Evolutionary conservation across 2,113 vertebrate species (phyloP).

Genomic region (Bujurquina vittata): DNA sequence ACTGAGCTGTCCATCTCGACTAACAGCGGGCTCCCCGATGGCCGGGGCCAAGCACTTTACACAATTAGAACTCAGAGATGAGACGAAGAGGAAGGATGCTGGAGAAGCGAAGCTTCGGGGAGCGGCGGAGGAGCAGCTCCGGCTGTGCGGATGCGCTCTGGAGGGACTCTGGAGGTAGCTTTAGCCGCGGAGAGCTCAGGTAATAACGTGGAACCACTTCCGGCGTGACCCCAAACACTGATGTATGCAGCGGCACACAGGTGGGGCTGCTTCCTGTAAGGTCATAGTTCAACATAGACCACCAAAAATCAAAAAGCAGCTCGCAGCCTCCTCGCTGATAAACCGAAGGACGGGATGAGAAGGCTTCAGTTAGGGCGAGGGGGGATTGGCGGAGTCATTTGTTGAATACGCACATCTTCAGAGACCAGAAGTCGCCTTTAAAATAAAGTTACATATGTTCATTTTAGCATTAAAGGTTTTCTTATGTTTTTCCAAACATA

Average conservation of each 20-base stretch:
- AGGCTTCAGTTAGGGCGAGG: no score
- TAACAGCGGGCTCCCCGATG: not conserved
- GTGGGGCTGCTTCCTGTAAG: not conserved
- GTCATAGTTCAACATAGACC: no score
- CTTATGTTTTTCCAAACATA: no score
- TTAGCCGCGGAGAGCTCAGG: not conserved
- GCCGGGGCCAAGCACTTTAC: not conserved
- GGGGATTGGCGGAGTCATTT: no score
- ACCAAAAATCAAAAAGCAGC: no score
- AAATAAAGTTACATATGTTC: no score
- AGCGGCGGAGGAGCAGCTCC: not conserved
- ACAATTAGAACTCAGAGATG: not conserved
- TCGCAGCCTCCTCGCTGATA: no score
- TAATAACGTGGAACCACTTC: constrained; percentile 29
- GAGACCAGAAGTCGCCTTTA: no score
- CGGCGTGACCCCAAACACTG: not conserved
- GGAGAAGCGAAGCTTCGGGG: not conserved
- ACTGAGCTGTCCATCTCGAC: constrained; percentile 24
- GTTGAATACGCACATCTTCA: no score
- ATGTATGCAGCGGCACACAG: not conserved
- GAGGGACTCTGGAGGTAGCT: constrained; percentile 46
- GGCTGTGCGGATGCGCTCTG: constrained; percentile 36
- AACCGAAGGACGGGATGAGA: no score
- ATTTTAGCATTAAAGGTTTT: no score
- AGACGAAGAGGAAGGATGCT: not conserved